Percentiles rank a stretch among this genome's conserved stretches.
Evolutionary conservation across 2,888 invertebrate genomes (phyloP).

Genomic region (Noctua janthe): DNA sequence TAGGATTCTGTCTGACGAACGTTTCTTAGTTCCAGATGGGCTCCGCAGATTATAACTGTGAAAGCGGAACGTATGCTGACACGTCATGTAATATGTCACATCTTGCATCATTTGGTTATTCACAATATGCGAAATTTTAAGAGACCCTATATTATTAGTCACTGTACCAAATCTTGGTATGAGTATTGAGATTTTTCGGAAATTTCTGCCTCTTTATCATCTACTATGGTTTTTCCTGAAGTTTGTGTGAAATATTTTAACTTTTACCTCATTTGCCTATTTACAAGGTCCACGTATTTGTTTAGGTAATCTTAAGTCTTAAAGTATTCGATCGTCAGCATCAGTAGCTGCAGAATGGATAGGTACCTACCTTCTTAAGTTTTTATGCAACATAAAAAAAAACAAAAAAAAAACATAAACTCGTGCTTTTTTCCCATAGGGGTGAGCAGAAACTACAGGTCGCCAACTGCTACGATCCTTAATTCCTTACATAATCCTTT

Average conservation of each 20-base stretch:
- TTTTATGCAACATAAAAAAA: no score
- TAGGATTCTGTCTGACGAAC: neutral
- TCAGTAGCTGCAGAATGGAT: neutral
- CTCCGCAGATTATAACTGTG: conserved; percentile 28
- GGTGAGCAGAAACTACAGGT: neutral
- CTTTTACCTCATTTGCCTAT: neutral
- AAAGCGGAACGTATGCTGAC: conserved; percentile 42
- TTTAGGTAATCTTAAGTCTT: neutral
- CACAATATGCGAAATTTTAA: conserved; percentile 27
- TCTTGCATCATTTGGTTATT: conserved; percentile 47
- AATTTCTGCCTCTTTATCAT: neutral
- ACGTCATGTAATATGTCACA: conserved; percentile 41
- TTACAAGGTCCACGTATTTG: neutral
- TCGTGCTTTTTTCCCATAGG: no score
- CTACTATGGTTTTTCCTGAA: neutral
- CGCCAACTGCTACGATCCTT: neutral
- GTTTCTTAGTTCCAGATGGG: conserved; percentile 18
- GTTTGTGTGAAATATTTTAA: neutral
- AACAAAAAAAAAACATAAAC: neutral
- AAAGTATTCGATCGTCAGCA: conserved; percentile 2
- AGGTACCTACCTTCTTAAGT: no score
- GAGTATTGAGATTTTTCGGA: neutral
- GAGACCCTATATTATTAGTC: conserved; percentile 24
- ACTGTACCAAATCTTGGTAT: conserved; percentile 19
- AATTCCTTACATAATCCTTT: neutral